These are phyloP conservation scores for Butorides virescens DNA, from an alignment of 2,113 vertebrate genomes.

Conservation along the genomic window DNA sequence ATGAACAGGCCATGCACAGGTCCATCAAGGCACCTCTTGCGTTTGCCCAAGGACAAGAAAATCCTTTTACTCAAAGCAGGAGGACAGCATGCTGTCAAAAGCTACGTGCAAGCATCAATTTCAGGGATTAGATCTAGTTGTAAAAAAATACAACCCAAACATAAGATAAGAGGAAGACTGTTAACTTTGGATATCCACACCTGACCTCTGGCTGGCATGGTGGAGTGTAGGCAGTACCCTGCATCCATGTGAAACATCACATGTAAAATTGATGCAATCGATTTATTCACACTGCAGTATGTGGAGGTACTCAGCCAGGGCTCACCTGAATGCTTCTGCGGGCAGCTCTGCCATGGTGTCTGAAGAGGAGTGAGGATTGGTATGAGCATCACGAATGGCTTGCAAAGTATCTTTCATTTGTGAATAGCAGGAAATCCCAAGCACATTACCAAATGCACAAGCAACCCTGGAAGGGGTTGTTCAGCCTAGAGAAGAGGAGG, in stretches of 20 bases:
- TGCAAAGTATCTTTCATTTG: background rate
- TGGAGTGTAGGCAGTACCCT: background rate
- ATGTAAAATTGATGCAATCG: fast-evolving
- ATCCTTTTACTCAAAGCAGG: background rate
- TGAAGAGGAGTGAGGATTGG: background rate
- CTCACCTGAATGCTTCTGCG: background rate
- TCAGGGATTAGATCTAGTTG: background rate
- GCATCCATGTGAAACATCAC: background rate
- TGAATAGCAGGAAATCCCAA: background rate
- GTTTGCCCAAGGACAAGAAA: background rate
- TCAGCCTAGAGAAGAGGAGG: no score
- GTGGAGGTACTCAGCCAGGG: background rate
- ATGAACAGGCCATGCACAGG: fast-evolving
- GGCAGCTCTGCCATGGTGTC: background rate
- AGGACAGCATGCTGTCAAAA: background rate
- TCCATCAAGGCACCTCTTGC: background rate
- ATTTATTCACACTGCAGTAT: no score
- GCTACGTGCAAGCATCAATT: background rate
- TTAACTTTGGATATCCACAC: background rate
- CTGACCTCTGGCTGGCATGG: background rate
- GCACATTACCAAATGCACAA: background rate
- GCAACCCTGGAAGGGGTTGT: no score
- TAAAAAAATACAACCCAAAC: background rate
- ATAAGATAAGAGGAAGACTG: background rate
- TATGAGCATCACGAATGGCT: fast-evolving